Evolutionary conservation across 2,797 vertebrate genomes (phyloP).

Genomic region (Sorex maritimensis): DNA sequence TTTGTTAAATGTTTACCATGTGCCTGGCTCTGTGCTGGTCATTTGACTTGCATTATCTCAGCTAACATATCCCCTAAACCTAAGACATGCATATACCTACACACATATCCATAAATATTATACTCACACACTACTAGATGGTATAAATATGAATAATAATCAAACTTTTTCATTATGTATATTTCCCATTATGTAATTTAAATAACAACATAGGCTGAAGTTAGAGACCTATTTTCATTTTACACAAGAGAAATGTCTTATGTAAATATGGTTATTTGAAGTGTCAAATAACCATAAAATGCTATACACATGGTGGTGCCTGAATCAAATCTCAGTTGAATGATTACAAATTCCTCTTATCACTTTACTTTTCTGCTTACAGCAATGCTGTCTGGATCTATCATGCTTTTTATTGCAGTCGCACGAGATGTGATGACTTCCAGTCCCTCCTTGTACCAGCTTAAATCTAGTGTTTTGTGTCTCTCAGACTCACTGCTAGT

Average conservation of each 20-base stretch:
- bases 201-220: too few relatives aligned
- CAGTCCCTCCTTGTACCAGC: background rate
- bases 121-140: too few relatives aligned
- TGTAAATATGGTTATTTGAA: too few relatives aligned
- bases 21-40: background rate
- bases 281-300: too few relatives aligned
- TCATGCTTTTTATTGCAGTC: background rate
- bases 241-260: too few relatives aligned
- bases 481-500: background rate
- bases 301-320: too few relatives aligned
- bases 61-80: background rate
- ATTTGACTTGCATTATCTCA: constrained; percentile 36
- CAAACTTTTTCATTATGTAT: too few relatives aligned
- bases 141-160: too few relatives aligned
- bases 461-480: background rate
- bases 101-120: background rate
- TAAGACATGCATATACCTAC: background rate
- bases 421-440: background rate
- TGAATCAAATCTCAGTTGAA: too few relatives aligned
- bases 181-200: too few relatives aligned
- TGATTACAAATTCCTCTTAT: background rate
- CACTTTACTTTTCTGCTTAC: background rate
- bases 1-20: constrained; percentile 17
- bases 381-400: background rate
- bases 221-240: too few relatives aligned